phyloP scores from a whole-genome alignment of 1,140 invertebrate genomes.

The Thaumatotibia leucotreta region DNA sequence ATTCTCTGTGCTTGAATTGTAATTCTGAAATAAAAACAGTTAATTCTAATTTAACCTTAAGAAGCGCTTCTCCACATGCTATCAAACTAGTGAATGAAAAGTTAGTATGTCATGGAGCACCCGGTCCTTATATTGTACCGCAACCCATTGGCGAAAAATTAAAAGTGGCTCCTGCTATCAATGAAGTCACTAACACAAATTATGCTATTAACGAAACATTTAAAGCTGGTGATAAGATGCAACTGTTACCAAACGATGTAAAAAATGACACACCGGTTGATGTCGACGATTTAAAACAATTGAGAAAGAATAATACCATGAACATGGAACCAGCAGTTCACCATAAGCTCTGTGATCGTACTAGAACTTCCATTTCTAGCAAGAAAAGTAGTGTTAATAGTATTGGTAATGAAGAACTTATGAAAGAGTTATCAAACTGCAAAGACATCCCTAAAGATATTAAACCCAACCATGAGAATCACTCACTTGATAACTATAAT shows the following conservation, averaged over 20 bases:
- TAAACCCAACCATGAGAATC: constrained; percentile 37
- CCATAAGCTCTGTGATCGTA: constrained; percentile 78
- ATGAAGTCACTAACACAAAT: constrained; percentile 26
- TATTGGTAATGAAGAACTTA: constrained; percentile 45
- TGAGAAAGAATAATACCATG: constrained; percentile 48
- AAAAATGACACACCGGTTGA: constrained; percentile 41
- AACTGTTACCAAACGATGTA: constrained; percentile 29
- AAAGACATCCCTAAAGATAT: constrained; percentile 30
- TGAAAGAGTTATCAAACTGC: constrained; percentile 42
- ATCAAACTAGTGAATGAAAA: constrained; percentile 57
- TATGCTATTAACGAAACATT: constrained; percentile 26
- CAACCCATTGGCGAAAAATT: constrained; percentile 27
- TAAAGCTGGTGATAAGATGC: constrained; percentile 32
- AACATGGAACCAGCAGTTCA: constrained; percentile 77
- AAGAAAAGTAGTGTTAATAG: constrained; percentile 63
- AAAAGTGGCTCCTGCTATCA: constrained; percentile 23
- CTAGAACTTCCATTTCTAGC: constrained; percentile 60
- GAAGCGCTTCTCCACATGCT: constrained; percentile 55
- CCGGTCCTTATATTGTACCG: constrained; percentile 50
- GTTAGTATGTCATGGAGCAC: constrained; percentile 33
- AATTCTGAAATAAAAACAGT: constrained; percentile 70
- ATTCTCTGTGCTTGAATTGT: constrained; percentile 78
- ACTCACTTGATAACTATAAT: constrained; percentile 34
- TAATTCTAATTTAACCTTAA: constrained; percentile 58
- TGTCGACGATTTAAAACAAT: constrained; percentile 47